phyloP scores from a whole-genome alignment of 2,797 vertebrate genomes.

The Peromyscus eremicus region DNA sequence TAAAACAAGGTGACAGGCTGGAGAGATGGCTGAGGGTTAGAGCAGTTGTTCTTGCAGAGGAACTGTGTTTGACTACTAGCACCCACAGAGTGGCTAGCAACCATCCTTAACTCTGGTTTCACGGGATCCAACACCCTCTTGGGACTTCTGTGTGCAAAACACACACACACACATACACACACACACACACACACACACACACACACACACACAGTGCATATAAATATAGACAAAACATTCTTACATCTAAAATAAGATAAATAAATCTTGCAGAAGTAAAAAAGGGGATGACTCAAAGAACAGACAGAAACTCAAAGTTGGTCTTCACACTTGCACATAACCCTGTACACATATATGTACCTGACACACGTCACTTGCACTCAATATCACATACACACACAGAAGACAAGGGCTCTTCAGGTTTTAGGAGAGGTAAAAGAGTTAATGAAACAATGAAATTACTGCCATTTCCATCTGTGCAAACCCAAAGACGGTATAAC shows the following conservation, averaged over 20 bases:
- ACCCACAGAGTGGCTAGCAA: neutral
- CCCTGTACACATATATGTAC: no score
- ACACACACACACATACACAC: neutral
- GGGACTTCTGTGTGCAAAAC: neutral
- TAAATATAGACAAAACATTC: neutral
- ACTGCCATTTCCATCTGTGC: neutral
- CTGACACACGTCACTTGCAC: neutral
- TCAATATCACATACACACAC: neutral
- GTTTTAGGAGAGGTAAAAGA: neutral
- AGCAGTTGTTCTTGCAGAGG: neutral
- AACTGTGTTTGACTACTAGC: neutral
- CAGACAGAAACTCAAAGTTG: neutral
- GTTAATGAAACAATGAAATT: neutral
- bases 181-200: neutral
- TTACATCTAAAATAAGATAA: neutral
- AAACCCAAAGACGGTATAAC: neutral
- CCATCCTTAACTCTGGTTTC: neutral
- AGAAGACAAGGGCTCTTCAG: neutral
- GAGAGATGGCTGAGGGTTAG: neutral
- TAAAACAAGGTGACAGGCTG: neutral
- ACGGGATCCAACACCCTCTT: neutral
- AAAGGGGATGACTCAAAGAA: neutral
- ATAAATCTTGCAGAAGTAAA: neutral
- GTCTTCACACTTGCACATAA: neutral
- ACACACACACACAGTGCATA: neutral